phyloP scores from a whole-genome alignment of 2,113 vertebrate species.

The Oreotrochilus melanogaster region DNA sequence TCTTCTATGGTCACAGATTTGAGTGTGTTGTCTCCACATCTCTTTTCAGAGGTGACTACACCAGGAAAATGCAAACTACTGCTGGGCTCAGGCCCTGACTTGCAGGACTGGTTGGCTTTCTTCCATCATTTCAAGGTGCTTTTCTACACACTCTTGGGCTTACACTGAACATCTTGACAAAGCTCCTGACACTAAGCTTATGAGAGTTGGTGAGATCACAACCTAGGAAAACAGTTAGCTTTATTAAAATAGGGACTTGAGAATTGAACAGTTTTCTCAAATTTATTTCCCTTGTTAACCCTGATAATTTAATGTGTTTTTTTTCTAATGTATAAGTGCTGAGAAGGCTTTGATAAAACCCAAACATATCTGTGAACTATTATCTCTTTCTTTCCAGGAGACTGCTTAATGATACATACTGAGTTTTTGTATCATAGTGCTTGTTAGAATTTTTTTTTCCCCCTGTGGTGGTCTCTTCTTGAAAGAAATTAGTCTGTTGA shows the following conservation, averaged over 20 bases:
- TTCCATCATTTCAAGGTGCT: background rate
- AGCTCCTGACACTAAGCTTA: background rate
- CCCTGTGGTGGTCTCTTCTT: background rate
- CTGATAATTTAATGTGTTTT: slow-evolving; percentile 1
- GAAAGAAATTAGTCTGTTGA: background rate
- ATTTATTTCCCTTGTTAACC: background rate
- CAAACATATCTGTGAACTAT: background rate
- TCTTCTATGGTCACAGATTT: background rate
- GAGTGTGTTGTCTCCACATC: background rate
- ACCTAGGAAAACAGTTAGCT: background rate
- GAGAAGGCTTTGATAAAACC: background rate
- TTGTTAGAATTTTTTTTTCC: background rate
- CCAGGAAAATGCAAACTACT: background rate
- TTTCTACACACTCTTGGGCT: background rate
- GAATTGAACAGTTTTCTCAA: slow-evolving; percentile 1
- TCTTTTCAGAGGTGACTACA: background rate
- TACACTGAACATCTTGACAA: background rate
- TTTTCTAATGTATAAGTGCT: background rate
- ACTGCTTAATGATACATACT: background rate
- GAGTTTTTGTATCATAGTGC: background rate
- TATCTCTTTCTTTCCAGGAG: background rate
- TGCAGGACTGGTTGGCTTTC: background rate
- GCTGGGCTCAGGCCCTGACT: background rate
- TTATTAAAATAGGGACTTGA: slow-evolving; percentile 12
- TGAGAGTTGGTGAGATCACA: background rate